These are phyloP conservation scores for Amblyteles armatorius DNA, from an alignment of 2,888 invertebrate genomes.

Conservation along the genomic window DNA sequence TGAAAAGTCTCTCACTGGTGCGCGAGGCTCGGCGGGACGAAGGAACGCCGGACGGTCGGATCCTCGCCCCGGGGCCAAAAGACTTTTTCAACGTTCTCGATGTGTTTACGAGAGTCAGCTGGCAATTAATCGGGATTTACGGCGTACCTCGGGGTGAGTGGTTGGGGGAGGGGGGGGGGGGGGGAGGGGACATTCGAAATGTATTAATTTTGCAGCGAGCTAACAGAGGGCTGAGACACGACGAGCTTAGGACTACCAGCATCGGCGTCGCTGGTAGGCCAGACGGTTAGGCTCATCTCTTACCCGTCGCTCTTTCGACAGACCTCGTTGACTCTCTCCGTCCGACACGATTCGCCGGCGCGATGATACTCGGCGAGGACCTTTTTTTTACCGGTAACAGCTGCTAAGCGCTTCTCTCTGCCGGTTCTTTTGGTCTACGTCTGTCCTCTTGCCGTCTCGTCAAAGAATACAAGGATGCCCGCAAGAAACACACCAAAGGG, in stretches of 20 bases:
- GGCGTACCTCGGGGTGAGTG: constrained; percentile 71
- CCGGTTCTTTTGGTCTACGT: constrained; percentile 30
- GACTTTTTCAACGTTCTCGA: constrained; percentile 64
- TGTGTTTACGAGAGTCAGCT: constrained; percentile 77
- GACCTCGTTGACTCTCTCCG: constrained; percentile 56
- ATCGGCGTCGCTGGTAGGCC: constrained; percentile 36
- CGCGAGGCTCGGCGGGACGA: constrained; percentile 36
- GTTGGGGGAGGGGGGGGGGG: neutral
- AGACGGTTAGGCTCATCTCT: constrained; percentile 48
- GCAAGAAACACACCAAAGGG: constrained; percentile 70
- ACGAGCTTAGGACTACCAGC: constrained; percentile 71
- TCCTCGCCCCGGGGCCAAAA: constrained; percentile 51
- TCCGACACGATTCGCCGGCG: constrained; percentile 53
- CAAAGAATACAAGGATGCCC: constrained; percentile 26
- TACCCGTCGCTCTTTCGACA: constrained; percentile 41
- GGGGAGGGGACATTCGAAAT: constrained; percentile 69
- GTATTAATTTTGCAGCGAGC: constrained; percentile 76
- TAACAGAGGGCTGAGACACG: constrained; percentile 56
- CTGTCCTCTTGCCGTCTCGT: constrained; percentile 25
- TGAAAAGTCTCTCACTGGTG: constrained; percentile 42
- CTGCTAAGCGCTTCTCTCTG: constrained; percentile 73
- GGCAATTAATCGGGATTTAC: constrained; percentile 82
- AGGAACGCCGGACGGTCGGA: constrained; percentile 34
- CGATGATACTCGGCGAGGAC: constrained; percentile 68
- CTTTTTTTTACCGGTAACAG: constrained; percentile 76